Base-by-base conservation (phyloP, 1,140 invertebrate genomes). In the Trialeurodes vaporariorum region DNA sequence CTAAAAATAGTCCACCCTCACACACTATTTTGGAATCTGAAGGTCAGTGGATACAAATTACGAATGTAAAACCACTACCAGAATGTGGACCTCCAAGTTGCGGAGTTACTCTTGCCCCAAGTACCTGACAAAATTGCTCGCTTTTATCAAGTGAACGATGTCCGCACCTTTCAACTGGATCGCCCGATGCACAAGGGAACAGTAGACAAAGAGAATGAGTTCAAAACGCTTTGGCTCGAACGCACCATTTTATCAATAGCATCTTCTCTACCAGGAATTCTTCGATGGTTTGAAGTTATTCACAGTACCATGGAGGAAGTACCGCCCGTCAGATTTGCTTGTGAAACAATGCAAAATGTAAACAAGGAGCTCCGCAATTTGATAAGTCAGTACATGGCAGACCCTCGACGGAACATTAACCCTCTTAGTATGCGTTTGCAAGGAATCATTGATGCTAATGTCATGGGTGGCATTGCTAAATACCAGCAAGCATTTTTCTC, bases 191-290 rank as follows among this genome's bases (percentile, higher is more conserved):
- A 95, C 72, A 90, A 94, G 74, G 92, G 90, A 22, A 86, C 86
- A 59, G 84, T 92, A 17, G 91, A 96, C 76, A 94, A 95, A 76
- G 92, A 96, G 65, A 96, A 95, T 74, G 93, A 95, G 80, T 94
- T 96, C 72, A 96, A 94, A 78, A 93, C 89, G 27, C 79, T 98
- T 66, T 99, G 96, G 96, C 89, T 98, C 68, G 95, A 98, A 79
- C 83, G 94, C n/a, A 97, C 92, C 24, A 89, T 87, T 13, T 75
- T 98, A 67, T 87, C 86, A 24, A 96, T 88, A 1, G 87, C 90
- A 59, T 85, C 85, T 60, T 85, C 89, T 1, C 78, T 99, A 17
- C 96, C 96, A 0, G 94, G 94, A 2, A 97, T 98, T 70, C 76
- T 99, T 11, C 84, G 93, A 61, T 98, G 94, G 93, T 72, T 72